Evolutionary conservation across 2,113 vertebrate species (phyloP), one percentile per base, ranked within the genome.

Genomic region (Corythoichthys intestinalis): DNA sequence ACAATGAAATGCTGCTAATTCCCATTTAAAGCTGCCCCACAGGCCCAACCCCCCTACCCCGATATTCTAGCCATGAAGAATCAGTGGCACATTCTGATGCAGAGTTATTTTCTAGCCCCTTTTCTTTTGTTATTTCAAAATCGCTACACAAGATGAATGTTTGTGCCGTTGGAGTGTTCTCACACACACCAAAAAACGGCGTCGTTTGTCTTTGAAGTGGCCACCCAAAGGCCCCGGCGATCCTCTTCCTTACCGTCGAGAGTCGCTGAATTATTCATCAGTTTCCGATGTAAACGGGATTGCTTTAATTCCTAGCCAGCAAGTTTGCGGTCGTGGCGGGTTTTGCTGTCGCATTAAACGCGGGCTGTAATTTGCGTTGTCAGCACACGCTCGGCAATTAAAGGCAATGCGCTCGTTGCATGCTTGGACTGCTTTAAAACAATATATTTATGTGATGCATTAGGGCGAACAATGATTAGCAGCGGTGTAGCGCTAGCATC

Each of bases 1-100:
- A 86, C 84, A 87, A 89, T 88, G 79, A 86, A 86, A 88, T 46
- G 61, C 82, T 80, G 82, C 85, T 90, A 89, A 89, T 89, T 90
- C 89, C 87, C 73, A 79, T 90, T 86, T 86, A 87, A 88, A 84
- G 82, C 84, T 73, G 67, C 72, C 57, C 6, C 85, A 69, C 50
- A 79, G 80, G 78, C 83, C 61, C 81, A 80, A 79, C 74, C 79
- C 81, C 78, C 71, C 62, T 74, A 73, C 10, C 70, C 76, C 20
- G 2, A 67, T 63, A 65, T 60, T 59, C 61, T 12, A 59, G 49
- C 65, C 53, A 28, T 46, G 54, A 44, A 70, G 67, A 70, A 62
- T 59, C 14, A 3, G 72, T 63, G 73, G 69, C 28, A 4, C 17
- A 67, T 54, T 65, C 52, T 76, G 41, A 64, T 20, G 7, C 63